A percentile compares a stretch with the other conserved stretches of the same genome.
phyloP scores from a whole-genome alignment of 1,140 invertebrate genomes.

The Drosophila pachea region DNA sequence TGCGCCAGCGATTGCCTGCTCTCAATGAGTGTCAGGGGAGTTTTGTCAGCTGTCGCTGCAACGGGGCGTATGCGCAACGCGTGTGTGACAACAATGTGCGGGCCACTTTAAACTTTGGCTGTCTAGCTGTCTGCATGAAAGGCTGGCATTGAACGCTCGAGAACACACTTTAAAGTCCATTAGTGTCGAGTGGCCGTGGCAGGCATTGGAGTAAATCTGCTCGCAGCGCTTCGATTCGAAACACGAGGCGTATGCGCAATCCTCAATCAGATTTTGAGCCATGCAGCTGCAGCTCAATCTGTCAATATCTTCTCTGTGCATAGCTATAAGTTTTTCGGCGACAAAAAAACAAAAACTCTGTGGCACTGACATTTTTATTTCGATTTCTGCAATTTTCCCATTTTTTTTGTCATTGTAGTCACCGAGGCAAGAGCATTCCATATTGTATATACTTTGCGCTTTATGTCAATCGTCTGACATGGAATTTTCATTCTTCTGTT shows the following conservation, averaged over 20 bases:
- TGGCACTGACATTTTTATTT: constrained; percentile 44
- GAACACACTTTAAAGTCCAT: constrained; percentile 76
- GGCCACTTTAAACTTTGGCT: constrained; percentile 46
- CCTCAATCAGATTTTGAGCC: constrained; percentile 21
- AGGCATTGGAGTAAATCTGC: constrained; percentile 10
- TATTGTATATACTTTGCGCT: constrained; percentile 19
- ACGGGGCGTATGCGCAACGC: constrained; percentile 64
- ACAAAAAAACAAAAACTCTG: constrained; percentile 40
- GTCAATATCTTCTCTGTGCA: constrained; percentile 41
- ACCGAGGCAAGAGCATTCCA: constrained; percentile 22
- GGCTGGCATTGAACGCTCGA: constrained; percentile 56
- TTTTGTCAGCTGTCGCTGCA: constrained; percentile 44
- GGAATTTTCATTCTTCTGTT: constrained; percentile 2
- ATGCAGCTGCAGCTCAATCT: constrained; percentile 29
- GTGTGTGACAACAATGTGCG: constrained; percentile 49
- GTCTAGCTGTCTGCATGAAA: constrained; percentile 24
- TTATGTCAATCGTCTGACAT: constrained; percentile 32
- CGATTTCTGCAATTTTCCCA: constrained; percentile 32
- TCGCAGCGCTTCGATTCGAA: constrained; percentile 26
- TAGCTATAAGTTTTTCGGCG: constrained; percentile 28
- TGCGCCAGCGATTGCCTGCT: neutral
- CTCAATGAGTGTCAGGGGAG: constrained; percentile 13
- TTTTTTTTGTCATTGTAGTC: constrained; percentile 16
- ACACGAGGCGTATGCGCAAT: constrained; percentile 39
- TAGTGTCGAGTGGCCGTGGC: constrained; percentile 62